phyloP scores from a whole-genome alignment of 2,888 invertebrate species.

The Orthosia gothica region DNA sequence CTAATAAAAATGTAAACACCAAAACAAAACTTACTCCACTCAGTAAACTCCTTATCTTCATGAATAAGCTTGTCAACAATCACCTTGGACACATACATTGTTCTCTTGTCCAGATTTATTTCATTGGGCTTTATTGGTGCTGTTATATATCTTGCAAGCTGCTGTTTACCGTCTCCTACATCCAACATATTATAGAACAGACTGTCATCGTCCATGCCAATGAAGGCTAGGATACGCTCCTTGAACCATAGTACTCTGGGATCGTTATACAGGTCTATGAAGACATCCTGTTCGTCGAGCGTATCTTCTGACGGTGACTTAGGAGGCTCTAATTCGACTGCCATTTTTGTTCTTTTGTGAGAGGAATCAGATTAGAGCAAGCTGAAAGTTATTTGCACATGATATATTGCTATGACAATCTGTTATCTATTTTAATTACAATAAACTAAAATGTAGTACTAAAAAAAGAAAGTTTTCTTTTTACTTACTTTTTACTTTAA shows the following conservation, averaged over 20 bases:
- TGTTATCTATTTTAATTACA: not conserved
- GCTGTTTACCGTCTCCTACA: slow-evolving; percentile 89
- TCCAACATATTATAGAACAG: slow-evolving; percentile 92
- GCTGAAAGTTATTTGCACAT: not conserved
- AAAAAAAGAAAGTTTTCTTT: not conserved
- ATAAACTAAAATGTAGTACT: not conserved
- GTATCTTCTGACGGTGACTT: not conserved
- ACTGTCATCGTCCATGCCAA: slow-evolving; percentile 91
- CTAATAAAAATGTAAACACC: not conserved
- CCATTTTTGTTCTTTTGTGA: slow-evolving; percentile 1
- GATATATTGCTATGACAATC: not conserved
- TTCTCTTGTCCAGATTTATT: slow-evolving; percentile 88
- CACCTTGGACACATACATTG: slow-evolving; percentile 93
- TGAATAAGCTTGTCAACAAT: slow-evolving; percentile 93
- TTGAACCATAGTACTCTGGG: slow-evolving; percentile 94
- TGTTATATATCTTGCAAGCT: slow-evolving; percentile 76
- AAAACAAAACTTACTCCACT: slow-evolving; percentile 93
- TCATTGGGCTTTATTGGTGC: slow-evolving; percentile 80
- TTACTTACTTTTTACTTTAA: not conserved
- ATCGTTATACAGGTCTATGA: slow-evolving; percentile 83
- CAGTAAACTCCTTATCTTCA: slow-evolving; percentile 94
- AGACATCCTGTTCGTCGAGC: slow-evolving; percentile 53
- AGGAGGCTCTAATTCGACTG: not conserved
- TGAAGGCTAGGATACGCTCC: slow-evolving; percentile 91
- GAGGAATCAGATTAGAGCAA: too few relatives aligned